phyloP scores from a whole-genome alignment of 92 coral and sea anemone species.

The Actinernus sp. region DNA sequence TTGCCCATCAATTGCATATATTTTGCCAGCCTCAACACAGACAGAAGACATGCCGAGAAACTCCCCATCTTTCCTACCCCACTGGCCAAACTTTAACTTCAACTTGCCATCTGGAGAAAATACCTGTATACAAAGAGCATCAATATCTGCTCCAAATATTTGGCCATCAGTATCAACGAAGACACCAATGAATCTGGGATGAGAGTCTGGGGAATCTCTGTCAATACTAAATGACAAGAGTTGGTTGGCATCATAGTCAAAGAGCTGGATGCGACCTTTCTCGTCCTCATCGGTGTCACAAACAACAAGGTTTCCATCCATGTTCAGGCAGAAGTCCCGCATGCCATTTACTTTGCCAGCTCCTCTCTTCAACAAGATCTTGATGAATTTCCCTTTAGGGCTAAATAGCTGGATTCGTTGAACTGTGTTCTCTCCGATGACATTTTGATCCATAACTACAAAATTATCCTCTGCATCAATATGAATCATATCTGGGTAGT shows the following conservation, averaged over 20 bases:
- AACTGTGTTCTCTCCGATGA: constrained; percentile 64
- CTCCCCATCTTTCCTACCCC: constrained; percentile 63
- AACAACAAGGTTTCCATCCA: constrained; percentile 67
- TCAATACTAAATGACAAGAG: constrained; percentile 29
- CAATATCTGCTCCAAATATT: constrained; percentile 59
- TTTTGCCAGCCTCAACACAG: constrained; percentile 46
- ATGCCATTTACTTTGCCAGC: constrained; percentile 80
- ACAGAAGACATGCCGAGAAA: constrained; percentile 37
- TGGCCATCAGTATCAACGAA: constrained; percentile 61
- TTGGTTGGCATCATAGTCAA: constrained; percentile 78
- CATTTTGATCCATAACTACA: constrained; percentile 83
- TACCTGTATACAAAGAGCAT: constrained; percentile 41
- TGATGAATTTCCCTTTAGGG: constrained; percentile 72
- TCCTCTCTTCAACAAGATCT: constrained; percentile 79
- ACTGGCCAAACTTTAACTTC: constrained; percentile 67
- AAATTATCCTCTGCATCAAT: constrained; percentile 76
- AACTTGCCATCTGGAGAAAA: constrained; percentile 60
- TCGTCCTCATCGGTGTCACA: constrained; percentile 59
- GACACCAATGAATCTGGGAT: constrained; percentile 35
- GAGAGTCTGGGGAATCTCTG: constrained; percentile 16
- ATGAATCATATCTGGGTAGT: constrained; percentile 78
- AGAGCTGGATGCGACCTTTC: constrained; percentile 72
- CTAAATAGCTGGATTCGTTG: constrained; percentile 89
- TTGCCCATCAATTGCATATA: constrained; percentile 62
- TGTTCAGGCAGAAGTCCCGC: constrained; percentile 85